phyloP scores from a whole-genome alignment of 1,140 invertebrate genomes.

The Helicoverpa armigera region DNA sequence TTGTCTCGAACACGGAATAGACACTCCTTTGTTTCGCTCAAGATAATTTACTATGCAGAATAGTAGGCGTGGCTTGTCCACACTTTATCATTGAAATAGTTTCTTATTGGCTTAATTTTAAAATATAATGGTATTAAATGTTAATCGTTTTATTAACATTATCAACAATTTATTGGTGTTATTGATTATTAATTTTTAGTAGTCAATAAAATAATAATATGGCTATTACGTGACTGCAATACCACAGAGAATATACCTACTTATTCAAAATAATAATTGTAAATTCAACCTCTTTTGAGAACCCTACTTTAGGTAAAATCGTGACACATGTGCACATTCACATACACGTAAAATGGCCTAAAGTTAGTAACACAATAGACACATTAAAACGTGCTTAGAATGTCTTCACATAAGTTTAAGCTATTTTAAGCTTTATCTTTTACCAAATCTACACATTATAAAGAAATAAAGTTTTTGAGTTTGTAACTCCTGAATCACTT shows the following conservation, averaged over 20 bases:
- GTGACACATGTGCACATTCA: background rate
- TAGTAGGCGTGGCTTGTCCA: background rate
- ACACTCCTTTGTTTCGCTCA: slow-evolving; percentile 13
- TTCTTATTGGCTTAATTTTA: background rate
- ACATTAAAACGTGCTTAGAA: slow-evolving; percentile 25
- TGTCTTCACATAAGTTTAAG: background rate
- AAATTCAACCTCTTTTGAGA: background rate
- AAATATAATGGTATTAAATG: background rate
- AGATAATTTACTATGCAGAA: background rate
- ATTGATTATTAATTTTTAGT: background rate
- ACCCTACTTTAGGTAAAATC: slow-evolving; percentile 6
- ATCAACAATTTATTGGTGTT: background rate
- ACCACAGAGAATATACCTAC: too few species aligned
- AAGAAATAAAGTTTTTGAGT: too few species aligned
- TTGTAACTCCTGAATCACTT: too few species aligned
- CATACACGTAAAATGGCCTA: background rate
- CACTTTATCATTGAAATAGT: background rate
- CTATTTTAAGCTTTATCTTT: background rate
- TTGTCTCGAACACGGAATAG: slow-evolving; percentile 27
- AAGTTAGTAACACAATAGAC: background rate
- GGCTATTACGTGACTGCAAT: too few species aligned
- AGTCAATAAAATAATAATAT: background rate
- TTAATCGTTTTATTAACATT: background rate
- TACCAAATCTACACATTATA: background rate
- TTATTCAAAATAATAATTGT: background rate